Percentiles rank a stretch among this genome's conserved stretches.
Evolutionary conservation across 2,797 vertebrate species (phyloP).

Genomic region (Chelidonichthys spinosus): DNA sequence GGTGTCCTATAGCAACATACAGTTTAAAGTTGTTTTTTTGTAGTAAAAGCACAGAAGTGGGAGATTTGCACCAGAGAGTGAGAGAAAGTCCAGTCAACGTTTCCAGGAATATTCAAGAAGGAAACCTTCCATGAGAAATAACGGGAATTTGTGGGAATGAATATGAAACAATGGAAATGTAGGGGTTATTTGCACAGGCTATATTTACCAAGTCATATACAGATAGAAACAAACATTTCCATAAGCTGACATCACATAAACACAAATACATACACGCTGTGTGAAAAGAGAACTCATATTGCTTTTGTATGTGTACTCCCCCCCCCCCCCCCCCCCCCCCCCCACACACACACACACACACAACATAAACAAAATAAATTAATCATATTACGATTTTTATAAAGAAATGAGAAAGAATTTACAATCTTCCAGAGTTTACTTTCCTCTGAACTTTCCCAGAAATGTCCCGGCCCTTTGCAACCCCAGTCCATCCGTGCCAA

Average conservation of each 20-base stretch:
- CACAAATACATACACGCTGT: neutral
- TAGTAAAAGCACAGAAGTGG: neutral
- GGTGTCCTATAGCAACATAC: neutral
- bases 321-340: neutral
- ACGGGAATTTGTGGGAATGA: neutral
- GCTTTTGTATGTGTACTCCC: neutral
- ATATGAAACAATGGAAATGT: neutral
- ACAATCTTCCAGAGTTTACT: neutral
- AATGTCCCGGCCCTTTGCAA: neutral
- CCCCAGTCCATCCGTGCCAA: neutral
- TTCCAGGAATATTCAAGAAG: neutral
- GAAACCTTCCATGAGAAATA: neutral
- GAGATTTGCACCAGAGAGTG: slow-evolving; percentile 19
- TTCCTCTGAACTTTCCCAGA: neutral
- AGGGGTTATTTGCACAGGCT: neutral
- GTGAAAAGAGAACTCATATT: neutral
- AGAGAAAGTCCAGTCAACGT: neutral
- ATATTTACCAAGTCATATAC: neutral
- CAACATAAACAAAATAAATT: too few relatives aligned
- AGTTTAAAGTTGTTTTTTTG: neutral
- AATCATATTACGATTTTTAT: neutral
- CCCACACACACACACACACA: too few relatives aligned
- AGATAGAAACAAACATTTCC: neutral
- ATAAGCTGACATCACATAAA: neutral
- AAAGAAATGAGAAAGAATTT: neutral